phyloP scores from a whole-genome alignment of 2,113 vertebrate species.

The Dasyornis broadbenti region DNA sequence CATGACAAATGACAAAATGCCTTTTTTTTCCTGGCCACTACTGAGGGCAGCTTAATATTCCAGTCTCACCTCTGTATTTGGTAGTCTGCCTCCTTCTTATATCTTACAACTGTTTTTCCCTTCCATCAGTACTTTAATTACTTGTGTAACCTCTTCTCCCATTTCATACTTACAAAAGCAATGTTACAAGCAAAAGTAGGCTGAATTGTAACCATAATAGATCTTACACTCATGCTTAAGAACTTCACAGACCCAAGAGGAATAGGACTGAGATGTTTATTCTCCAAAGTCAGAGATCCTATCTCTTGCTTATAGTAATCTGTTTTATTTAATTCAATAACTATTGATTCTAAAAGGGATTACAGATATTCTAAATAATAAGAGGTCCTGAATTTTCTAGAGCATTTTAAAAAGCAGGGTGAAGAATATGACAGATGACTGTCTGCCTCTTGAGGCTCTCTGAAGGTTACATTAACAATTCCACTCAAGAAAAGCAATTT shows the following conservation, averaged over 20 bases:
- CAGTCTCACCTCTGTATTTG: background rate
- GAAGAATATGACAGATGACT: background rate
- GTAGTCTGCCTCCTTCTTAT: background rate
- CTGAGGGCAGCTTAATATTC: background rate
- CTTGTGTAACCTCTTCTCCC: background rate
- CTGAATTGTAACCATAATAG: background rate
- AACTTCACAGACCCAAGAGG: background rate
- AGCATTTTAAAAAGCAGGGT: background rate
- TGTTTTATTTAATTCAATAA: background rate
- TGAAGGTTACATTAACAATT: background rate
- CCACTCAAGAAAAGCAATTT: background rate
- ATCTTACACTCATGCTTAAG: background rate
- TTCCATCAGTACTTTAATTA: background rate
- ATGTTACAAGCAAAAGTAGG: background rate
- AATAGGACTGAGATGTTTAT: background rate
- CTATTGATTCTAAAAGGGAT: background rate
- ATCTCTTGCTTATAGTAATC: background rate
- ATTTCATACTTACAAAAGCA: background rate
- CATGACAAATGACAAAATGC: background rate
- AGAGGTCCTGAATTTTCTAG: background rate
- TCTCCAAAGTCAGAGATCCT: background rate
- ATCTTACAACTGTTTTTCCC: background rate
- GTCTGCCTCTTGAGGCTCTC: background rate
- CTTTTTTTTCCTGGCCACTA: background rate
- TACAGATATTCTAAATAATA: background rate